These are phyloP conservation scores for Synanceia verrucosa DNA, from an alignment of 2,797 vertebrate species.

Conservation along the genomic window DNA sequence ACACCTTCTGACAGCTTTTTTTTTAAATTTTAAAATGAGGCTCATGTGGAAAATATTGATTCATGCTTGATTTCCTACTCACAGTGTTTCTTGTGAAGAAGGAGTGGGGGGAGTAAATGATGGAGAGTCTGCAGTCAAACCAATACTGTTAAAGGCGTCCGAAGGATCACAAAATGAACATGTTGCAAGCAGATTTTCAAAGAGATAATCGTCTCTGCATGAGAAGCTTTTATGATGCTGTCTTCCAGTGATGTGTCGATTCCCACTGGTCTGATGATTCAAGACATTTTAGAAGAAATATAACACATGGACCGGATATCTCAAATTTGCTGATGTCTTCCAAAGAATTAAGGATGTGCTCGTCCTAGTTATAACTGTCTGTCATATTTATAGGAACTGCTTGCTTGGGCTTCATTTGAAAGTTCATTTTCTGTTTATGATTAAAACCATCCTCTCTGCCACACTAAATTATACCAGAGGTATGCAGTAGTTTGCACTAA, in stretches of 20 bases:
- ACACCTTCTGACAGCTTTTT: slow-evolving; percentile 51
- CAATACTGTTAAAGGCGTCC: slow-evolving; percentile 8
- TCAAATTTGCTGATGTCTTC: background rate
- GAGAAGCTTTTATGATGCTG: slow-evolving; percentile 11
- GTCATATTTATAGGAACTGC: slow-evolving; percentile 8
- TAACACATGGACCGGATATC: background rate
- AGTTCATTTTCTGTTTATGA: slow-evolving; percentile 33
- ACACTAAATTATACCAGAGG: slow-evolving; percentile 11
- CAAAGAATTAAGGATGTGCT: slow-evolving; percentile 3
- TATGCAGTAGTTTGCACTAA: slow-evolving; percentile 24
- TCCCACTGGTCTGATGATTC: slow-evolving; percentile 8
- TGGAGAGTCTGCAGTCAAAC: slow-evolving; percentile 14
- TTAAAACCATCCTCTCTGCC: slow-evolving; percentile 18
- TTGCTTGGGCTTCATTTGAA: slow-evolving; percentile 5
- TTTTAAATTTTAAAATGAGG: slow-evolving; percentile 36
- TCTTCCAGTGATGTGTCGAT: slow-evolving; percentile 10
- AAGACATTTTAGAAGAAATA: background rate
- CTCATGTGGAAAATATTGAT: slow-evolving; percentile 46
- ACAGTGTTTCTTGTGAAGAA: slow-evolving; percentile 15
- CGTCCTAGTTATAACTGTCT: background rate
- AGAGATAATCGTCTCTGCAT: slow-evolving; percentile 1
- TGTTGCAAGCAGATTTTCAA: slow-evolving; percentile 36
- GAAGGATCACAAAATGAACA: slow-evolving; percentile 36
- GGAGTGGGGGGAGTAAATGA: slow-evolving; percentile 33
- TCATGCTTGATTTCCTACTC: slow-evolving; percentile 32